phyloP scores from a whole-genome alignment of 2,797 vertebrate species.

The Lophius americanus region DNA sequence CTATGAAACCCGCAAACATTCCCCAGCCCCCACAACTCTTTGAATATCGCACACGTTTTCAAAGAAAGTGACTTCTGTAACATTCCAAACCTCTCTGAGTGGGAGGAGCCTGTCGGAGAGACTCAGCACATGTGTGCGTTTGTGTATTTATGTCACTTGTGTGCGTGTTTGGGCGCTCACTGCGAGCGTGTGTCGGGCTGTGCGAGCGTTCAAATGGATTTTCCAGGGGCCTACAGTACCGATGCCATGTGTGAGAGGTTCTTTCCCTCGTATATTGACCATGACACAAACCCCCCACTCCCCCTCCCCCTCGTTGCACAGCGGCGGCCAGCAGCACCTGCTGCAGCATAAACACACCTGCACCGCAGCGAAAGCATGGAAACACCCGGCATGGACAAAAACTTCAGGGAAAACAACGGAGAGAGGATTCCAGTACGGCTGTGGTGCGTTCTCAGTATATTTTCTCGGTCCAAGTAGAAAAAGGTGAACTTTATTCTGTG shows the following conservation, averaged over 20 bases:
- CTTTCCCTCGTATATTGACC: constrained; percentile 67
- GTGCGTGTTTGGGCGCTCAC: constrained; percentile 36
- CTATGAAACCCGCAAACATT: no score
- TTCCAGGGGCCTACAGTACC: constrained; percentile 66
- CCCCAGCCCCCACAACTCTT: no score
- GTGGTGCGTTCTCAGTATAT: no score
- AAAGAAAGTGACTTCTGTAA: background rate
- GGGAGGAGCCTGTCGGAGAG: no score
- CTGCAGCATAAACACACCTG: constrained; percentile 75
- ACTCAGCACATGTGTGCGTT: constrained; percentile 29
- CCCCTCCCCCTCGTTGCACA: constrained; percentile 40
- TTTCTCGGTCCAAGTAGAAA: no score
- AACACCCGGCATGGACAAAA: constrained; percentile 41
- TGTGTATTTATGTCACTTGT: constrained; percentile 54
- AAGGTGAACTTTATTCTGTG: no score
- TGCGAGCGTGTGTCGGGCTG: constrained; percentile 51
- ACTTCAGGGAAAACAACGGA: constrained; percentile 4
- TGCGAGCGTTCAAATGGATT: constrained; percentile 66
- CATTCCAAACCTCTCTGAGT: background rate
- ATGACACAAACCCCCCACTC: constrained; percentile 49
- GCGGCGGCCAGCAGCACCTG: constrained; percentile 69
- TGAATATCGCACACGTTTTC: no score
- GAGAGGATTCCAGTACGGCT: no score
- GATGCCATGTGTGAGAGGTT: constrained; percentile 71
- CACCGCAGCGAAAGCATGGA: constrained; percentile 50